Evolutionary conservation across 1,140 invertebrate genomes (phyloP).

Genomic region (Formica exsecta): DNA sequence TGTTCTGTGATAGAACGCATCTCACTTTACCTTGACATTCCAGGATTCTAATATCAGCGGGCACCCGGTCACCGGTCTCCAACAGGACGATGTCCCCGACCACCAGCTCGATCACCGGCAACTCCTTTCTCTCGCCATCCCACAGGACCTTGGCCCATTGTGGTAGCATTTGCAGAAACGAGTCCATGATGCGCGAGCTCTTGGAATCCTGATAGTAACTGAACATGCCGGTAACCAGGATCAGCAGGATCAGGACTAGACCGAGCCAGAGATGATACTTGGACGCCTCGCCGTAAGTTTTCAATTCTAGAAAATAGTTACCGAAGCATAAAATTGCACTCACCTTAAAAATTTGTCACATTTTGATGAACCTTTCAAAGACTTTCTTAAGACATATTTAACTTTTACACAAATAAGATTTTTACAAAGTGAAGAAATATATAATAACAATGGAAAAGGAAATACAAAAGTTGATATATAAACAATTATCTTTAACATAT

Average conservation of each 20-base stretch:
- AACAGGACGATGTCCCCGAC: constrained; percentile 90
- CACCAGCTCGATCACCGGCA: constrained; percentile 89
- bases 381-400: not conserved
- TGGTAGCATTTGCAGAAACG: constrained; percentile 90
- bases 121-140: constrained; percentile 89
- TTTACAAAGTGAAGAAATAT: too few species aligned
- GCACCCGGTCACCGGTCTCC: constrained; percentile 91
- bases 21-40: constrained; percentile 87
- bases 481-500: too few species aligned
- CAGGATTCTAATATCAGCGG: constrained; percentile 92
- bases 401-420: not conserved
- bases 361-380: not conserved
- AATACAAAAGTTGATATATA: too few species aligned
- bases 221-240: constrained; percentile 84
- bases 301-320: constrained; percentile 88
- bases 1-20: constrained; percentile 79
- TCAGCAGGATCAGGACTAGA: constrained; percentile 88
- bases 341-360: constrained; percentile 77
- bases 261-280: constrained; percentile 91
- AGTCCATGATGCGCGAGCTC: constrained; percentile 92
- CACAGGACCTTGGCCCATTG: constrained; percentile 89
- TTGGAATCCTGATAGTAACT: constrained; percentile 90
- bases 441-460: too few species aligned
- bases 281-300: constrained; percentile 85
- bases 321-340: constrained; percentile 92